Evolutionary conservation across 1,140 invertebrate species (phyloP), one percentile per base, ranked within the genome.

Genomic region (Carcinoscorpius rotundicauda): DNA sequence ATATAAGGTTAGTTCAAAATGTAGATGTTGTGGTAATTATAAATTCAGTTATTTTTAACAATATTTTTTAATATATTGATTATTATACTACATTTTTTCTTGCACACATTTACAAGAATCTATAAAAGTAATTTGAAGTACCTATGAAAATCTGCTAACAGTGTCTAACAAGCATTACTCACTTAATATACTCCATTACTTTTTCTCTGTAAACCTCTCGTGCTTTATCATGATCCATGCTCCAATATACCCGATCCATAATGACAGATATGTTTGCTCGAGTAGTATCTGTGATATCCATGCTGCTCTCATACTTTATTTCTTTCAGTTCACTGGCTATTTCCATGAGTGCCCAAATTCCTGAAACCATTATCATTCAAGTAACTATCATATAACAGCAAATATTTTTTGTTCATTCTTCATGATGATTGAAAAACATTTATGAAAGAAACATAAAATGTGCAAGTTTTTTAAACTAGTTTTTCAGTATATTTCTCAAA

Each of bases 301-400:
- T 93, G 0, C 88, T 83, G 58, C 89, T 91, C 76, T 95, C 92
- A 76, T 93, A 92, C 71, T 88, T 89, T 68, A 88, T 89, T 73
- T 96, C 91, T 72, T 88, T 83, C 52, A 95, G 75, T 77, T 95
- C 92, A 73, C 87, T 89, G n/a, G 89, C 88, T 9, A 94, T 87
- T 75, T 95, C 91, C 78, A 94, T 78, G 9, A 96, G 72, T 66
- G 87, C 78, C 65, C 86, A 83, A n/a, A 93, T 73, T 52, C 75
- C 75, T 77, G 60, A 51, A 59, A 57, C 60, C 56, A 64, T 8
- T 55, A 6, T 1, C 53, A 55, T 55, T 55, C n/a, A 55, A 55
- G 29, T 29, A 29, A 29, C 29, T 2, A 29, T 29, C 29, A 29
- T 29, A 29, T 29, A 29, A 29, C 29, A 29, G 29, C 29, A 29